Evolutionary conservation across 2,113 vertebrate species (phyloP), one percentile per base, ranked within the genome.

Genomic region (Eurypyga helias): DNA sequence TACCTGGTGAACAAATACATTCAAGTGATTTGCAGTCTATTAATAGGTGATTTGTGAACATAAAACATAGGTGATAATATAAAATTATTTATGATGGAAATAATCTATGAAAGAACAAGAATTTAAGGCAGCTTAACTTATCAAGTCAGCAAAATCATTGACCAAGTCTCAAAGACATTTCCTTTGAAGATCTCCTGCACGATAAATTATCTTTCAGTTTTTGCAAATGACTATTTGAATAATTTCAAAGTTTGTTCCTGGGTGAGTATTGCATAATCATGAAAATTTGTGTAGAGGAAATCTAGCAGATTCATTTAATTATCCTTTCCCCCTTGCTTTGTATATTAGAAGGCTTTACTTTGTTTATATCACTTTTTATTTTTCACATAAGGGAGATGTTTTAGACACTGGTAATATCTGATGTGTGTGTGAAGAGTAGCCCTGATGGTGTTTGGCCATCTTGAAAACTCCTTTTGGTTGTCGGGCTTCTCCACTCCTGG

Each of bases 381-480:
- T 70, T n/a, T 6, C 26, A 48, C 46, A 89, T 83, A 51, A 23
- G 20, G 14, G 46, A 55, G 81, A 34, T 43, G 24, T 38, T 92
- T 92, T 70, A 84, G 80, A 58, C 3, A 0, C 46, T 64, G 9
- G 20, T 46, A 84, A 70, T 84, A 90, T 41, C 57, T 61, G 83
- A 69, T 36, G 29, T 45, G 89, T 87, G 29, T 84, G 45, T 64
- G 38, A 82, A 81, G 77, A 84, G 85, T 8, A 75, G 65, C 52
- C 48, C 46, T 81, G 23, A 78, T 55, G 48, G 48, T 60, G 34
- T 38, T 46, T 93, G 72, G 28, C 43, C 0, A 1, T 65, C 88
- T 67, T 57, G 78, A 95, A 95, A 93, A 58, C 71, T 94, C 26
- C 24, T 93, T 81, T 70, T 93, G 61, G 57, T 71, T 87, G 29